These are phyloP conservation scores for Rhyacophila evoluta DNA, from an alignment of 2,888 invertebrate genomes.

Conservation along the genomic window DNA sequence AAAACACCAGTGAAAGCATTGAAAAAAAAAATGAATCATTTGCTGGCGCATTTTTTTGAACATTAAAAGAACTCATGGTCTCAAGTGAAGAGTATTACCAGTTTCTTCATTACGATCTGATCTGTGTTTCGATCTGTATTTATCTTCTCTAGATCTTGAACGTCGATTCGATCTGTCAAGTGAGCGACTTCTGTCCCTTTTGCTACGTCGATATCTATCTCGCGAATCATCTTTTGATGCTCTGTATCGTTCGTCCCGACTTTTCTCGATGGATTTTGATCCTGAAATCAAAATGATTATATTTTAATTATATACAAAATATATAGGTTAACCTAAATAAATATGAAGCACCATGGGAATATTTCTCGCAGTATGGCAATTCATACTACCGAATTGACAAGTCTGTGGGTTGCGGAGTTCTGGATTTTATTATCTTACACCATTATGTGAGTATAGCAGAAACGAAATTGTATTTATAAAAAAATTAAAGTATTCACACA, in stretches of 20 bases:
- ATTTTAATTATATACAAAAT: slow-evolving; percentile 17
- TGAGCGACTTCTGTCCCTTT: slow-evolving; percentile 55
- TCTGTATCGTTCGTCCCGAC: slow-evolving; percentile 67
- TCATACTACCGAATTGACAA: slow-evolving; percentile 28
- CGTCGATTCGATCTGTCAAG: slow-evolving; percentile 56
- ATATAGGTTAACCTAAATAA: neutral
- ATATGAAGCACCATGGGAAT: slow-evolving; percentile 28
- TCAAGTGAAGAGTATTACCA: too few relatives aligned
- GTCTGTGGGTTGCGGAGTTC: slow-evolving; percentile 9
- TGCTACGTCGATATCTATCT: slow-evolving; percentile 55
- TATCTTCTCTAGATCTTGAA: slow-evolving; percentile 58
- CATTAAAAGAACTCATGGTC: too few relatives aligned
- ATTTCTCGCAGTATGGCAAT: slow-evolving; percentile 40
- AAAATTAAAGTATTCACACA: slow-evolving; percentile 22
- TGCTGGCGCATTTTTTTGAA: too few relatives aligned
- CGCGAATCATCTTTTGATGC: slow-evolving; percentile 56
- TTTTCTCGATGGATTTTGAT: slow-evolving; percentile 68
- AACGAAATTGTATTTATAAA: neutral
- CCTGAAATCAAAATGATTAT: slow-evolving; percentile 80
- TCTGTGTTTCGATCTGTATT: slow-evolving; percentile 57
- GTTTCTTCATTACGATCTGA: slow-evolving; percentile 22
- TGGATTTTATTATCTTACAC: neutral
- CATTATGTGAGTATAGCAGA: neutral
- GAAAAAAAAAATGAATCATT: too few relatives aligned
- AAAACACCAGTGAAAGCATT: too few relatives aligned